These are phyloP conservation scores for Brenthis daphne DNA, from an alignment of 2,888 invertebrate genomes.

Conservation along the genomic window DNA sequence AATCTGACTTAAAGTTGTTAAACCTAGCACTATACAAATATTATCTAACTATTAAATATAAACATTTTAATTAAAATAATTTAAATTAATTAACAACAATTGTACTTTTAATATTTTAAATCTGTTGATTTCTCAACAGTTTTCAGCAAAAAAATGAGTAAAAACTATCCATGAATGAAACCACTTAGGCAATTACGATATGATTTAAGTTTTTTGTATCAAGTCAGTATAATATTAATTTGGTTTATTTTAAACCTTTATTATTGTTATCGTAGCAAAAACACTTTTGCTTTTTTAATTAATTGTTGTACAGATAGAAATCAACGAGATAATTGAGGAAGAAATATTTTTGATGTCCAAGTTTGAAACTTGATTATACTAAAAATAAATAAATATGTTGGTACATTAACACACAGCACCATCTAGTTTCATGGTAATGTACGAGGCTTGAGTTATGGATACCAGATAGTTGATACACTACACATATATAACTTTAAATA, in stretches of 20 bases:
- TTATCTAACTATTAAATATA: too few relatives aligned
- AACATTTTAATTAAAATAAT: background rate
- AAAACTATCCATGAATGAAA: constrained; percentile 2
- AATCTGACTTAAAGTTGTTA: background rate
- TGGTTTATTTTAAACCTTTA: background rate
- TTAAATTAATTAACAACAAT: constrained; percentile 6
- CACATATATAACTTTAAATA: too few relatives aligned
- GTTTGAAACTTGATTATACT: too few relatives aligned
- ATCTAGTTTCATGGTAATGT: too few relatives aligned
- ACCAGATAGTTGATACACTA: too few relatives aligned
- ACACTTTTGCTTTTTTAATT: too few relatives aligned
- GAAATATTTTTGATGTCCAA: too few relatives aligned
- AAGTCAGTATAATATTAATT: background rate
- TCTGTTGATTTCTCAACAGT: background rate
- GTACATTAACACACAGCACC: too few relatives aligned
- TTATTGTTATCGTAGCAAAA: background rate
- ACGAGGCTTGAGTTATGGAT: too few relatives aligned
- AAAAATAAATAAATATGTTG: too few relatives aligned
- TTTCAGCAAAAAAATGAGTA: background rate
- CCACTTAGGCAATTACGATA: constrained; percentile 12
- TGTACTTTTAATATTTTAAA: background rate
- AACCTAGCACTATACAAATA: background rate
- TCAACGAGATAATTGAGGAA: too few relatives aligned
- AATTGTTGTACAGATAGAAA: too few relatives aligned
- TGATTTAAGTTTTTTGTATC: constrained; percentile 6